Evolutionary conservation across 2,113 vertebrate genomes (phyloP), one percentile per base, ranked within the genome.

Genomic region (Phrynosoma blainvillii): DNA sequence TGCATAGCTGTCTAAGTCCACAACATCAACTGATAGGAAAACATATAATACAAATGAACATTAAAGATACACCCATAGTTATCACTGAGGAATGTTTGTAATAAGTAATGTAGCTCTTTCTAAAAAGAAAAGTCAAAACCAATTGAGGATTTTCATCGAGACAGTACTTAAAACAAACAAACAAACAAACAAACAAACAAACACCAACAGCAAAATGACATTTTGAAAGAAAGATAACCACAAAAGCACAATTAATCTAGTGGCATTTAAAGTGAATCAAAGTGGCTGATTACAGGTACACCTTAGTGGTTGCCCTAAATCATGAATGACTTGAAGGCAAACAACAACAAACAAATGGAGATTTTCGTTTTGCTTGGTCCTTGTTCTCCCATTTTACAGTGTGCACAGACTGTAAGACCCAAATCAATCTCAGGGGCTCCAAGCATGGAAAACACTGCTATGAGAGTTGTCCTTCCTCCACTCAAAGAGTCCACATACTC

Each of bases 31-130:
- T 2, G 32, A 92, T 36, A 20, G 85, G 90, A 84, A 94, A 7
- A 66, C 9, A 13, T 13, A 11, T 0, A 10, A 18, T 73, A 36
- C 47, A 71, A 66, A 16, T 47, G 70, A 68, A 87, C 88, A 87
- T 59, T 76, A 91, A 83, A 88, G 90, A 88, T 84, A 12, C 36
- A 79, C 54, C 78, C 42, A n/a, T 82, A 86, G 89, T 62, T 90
- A 82, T 74, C 85, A 90, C 90, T 80, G 85, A 85, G 88, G 84
- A 88, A 90, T 47, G 79, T 56, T n/a, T 5, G 59, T 0, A 79
- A 88, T 82, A 79, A 87, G 82, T 83, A 76, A 88, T 13, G 1
- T 1, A 86, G 76, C 87, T 86, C 27, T 68, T 88, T 87, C 84
- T 93, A 84, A 25, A 89, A 89, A 56, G 42, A 85, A 23, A 88